These are phyloP conservation scores for Tachysurus vachellii DNA, from an alignment of 2,113 vertebrate genomes.

Conservation along the genomic window DNA sequence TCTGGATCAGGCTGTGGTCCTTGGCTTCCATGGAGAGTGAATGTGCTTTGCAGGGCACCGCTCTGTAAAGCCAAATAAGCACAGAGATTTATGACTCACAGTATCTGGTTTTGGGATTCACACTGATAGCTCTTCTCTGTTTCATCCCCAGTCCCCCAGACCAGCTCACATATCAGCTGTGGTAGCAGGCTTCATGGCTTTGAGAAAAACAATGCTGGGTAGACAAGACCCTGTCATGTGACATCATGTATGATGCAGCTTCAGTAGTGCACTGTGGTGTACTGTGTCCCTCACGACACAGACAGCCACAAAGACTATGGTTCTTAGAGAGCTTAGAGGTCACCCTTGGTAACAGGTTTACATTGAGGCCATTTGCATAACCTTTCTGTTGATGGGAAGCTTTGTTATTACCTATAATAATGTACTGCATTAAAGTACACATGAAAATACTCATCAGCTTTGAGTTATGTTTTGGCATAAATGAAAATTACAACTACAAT, in stretches of 20 bases:
- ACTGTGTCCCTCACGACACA: constrained; percentile 11
- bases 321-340: constrained; percentile 42
- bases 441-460: background rate
- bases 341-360: constrained; percentile 51
- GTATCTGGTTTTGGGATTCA: constrained; percentile 45
- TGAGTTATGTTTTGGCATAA: constrained; percentile 5
- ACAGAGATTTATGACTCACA: constrained; percentile 51
- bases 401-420: constrained; percentile 22
- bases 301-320: constrained; percentile 53
- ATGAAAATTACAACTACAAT: constrained; percentile 4
- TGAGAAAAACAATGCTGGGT: constrained; percentile 62
- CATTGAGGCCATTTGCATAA: constrained; percentile 29
- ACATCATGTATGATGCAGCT: constrained; percentile 17
- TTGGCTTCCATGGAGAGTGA: constrained; percentile 24
- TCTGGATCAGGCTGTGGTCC: constrained; percentile 40
- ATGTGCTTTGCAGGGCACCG: constrained; percentile 5
- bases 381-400: constrained; percentile 30
- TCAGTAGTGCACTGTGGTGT: constrained; percentile 16
- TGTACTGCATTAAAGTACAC: background rate
- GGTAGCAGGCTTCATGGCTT: constrained; percentile 71
- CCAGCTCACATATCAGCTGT: constrained; percentile 56
- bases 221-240: constrained; percentile 58
- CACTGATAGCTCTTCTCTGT: constrained; percentile 44
- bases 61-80: constrained; percentile 43
- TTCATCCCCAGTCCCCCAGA: constrained; percentile 35